Percentiles rank a stretch among this genome's conserved stretches.
phyloP scores from a whole-genome alignment of 1,140 invertebrate genomes.

The Dendroctonus ponderosae region DNA sequence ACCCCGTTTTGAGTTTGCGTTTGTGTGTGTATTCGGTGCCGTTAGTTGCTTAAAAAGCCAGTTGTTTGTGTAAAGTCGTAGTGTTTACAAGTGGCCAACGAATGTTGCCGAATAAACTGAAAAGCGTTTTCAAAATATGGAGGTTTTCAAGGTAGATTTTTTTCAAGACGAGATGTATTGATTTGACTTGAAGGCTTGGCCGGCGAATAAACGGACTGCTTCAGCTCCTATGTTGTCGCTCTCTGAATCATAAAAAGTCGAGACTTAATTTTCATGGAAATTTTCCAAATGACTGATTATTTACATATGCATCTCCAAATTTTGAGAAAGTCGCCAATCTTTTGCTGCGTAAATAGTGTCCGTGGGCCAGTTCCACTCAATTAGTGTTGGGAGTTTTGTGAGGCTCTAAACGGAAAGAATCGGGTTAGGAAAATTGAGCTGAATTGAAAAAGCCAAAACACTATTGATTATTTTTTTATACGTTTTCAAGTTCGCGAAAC shows the following conservation, averaged over 20 bases:
- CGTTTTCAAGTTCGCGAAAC: conserved; percentile 42
- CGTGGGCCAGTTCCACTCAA: too few relatives aligned
- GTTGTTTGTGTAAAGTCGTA: conserved; percentile 40
- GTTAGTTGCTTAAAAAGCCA: conserved; percentile 45
- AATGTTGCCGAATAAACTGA: conserved; percentile 34
- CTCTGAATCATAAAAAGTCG: conserved; percentile 52
- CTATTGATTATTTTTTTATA: conserved; percentile 45
- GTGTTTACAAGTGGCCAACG: conserved; percentile 33
- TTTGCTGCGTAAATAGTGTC: neutral
- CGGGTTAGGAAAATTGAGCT: conserved; percentile 39
- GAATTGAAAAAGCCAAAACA: conserved; percentile 41
- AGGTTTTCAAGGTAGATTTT: conserved; percentile 43
- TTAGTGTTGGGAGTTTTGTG: too few relatives aligned
- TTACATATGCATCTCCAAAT: conserved; percentile 48
- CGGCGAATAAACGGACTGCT: conserved; percentile 46
- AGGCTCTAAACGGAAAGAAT: conserved; percentile 9
- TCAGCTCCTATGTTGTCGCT: conserved; percentile 50
- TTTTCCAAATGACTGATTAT: conserved; percentile 52
- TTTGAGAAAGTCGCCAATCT: conserved; percentile 43
- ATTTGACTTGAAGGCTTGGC: conserved; percentile 52
- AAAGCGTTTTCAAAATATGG: conserved; percentile 42
- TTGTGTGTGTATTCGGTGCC: conserved; percentile 43
- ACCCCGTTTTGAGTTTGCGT: conserved; percentile 48
- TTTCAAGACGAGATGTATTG: conserved; percentile 51
- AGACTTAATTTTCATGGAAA: conserved; percentile 50